phyloP scores from a whole-genome alignment of 2,888 invertebrate genomes.

The Acanthoscelides obtectus region DNA sequence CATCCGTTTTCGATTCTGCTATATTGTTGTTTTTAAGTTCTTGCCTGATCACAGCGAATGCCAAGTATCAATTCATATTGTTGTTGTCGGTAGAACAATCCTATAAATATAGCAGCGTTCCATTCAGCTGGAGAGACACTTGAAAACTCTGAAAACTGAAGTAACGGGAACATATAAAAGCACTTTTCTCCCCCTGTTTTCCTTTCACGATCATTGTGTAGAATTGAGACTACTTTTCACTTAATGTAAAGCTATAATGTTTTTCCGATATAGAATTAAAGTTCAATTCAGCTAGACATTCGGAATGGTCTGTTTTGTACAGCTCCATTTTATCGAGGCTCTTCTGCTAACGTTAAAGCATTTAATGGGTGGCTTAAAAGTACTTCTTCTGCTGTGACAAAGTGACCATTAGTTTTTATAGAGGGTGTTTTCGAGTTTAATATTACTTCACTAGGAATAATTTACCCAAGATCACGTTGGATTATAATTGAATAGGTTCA shows the following conservation, averaged over 20 bases:
- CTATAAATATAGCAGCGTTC: not conserved
- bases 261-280: not conserved
- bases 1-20: too few species aligned
- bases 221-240: not conserved
- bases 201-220: not conserved
- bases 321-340: not conserved
- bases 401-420: not conserved
- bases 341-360: not conserved
- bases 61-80: not conserved
- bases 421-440: not conserved
- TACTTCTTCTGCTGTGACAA: not conserved
- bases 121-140: not conserved
- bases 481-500: too few species aligned
- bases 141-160: not conserved
- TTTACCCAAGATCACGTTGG: too few species aligned
- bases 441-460: too few species aligned
- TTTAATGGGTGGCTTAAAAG: not conserved
- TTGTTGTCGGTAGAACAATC: not conserved
- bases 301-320: not conserved
- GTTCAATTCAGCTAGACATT: not conserved
- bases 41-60: too few species aligned
- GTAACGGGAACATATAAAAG: not conserved
- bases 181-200: not conserved
- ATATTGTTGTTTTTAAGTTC: too few species aligned
- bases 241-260: not conserved